A percentile compares a stretch with the other conserved stretches of the same genome.
These are phyloP conservation scores for Mimas tiliae DNA, from an alignment of 2,888 invertebrate genomes.

Conservation along the genomic window DNA sequence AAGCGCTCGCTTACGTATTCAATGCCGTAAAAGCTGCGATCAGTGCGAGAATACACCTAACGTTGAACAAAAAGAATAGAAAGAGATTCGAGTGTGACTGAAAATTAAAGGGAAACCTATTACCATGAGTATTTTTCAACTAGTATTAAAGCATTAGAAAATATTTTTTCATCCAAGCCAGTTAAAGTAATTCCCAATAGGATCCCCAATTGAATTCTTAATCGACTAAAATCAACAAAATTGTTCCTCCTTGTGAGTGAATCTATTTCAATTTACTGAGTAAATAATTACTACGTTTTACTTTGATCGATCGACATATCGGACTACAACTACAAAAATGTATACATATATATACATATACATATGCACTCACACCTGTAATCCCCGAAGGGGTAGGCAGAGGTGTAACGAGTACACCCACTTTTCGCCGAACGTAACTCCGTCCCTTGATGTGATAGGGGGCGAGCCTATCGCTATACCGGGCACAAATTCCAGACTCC, in stretches of 20 bases:
- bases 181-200: background rate
- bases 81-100: background rate
- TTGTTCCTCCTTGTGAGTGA: background rate
- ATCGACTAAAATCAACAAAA: background rate
- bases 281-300: background rate
- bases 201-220: background rate
- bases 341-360: too few relatives aligned
- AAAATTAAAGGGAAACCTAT: background rate
- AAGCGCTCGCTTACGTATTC: conserved; percentile 2
- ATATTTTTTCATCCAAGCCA: too few relatives aligned
- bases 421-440: too few relatives aligned
- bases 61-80: background rate
- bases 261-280: background rate
- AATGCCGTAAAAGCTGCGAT: background rate
- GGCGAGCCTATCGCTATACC: too few relatives aligned
- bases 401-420: too few relatives aligned
- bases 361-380: too few relatives aligned
- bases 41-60: background rate
- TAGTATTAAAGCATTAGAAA: too few relatives aligned
- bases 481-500: too few relatives aligned
- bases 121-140: too few relatives aligned
- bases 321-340: too few relatives aligned
- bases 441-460: too few relatives aligned
- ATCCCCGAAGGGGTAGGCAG: too few relatives aligned
- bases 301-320: background rate